Evolutionary conservation across 2,113 vertebrate genomes (phyloP), one percentile per base, ranked within the genome.

Genomic region (Lota lota): DNA sequence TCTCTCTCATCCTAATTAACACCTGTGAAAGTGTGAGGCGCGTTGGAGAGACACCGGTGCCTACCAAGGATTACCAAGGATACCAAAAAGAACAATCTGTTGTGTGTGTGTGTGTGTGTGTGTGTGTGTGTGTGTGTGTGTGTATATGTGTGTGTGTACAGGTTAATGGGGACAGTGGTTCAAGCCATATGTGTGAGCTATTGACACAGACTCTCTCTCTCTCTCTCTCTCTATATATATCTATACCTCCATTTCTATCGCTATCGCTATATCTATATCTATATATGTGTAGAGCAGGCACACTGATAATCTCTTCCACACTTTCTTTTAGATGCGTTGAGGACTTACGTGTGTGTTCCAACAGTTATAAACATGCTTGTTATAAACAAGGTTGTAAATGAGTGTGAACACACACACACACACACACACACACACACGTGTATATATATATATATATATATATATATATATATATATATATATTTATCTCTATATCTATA

Each of bases 1-100:
- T 33, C 28, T 33, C 56, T 62, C 61, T 8, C 58, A 24, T 56
- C 63, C 74, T 80, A 88, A 89, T 92, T 87, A 91, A 77, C 91
- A 83, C 88, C 3, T 89, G 76, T 40, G 67, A 79, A 59, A 71
- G 65, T 10, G 69, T 64, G 64, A 28, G 36, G 1, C 22, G 66
- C 0, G 4, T 69, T 64, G 22, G n/a, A 28, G 15, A 75, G 40
- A 67, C 62, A 70, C 50, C 12, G 28, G 19, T 17, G n/a, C 28
- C 51, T 22, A 54, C 54, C 51, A 65, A 17, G 66, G 61, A 63
- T 69, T 57, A 57, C 64, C 63, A n/a, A 54, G 18, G n/a, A 71
- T n/a, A n/a, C n/a, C n/a, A n/a, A n/a, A 6, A 33, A 33, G 69
- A 36, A 61, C 72, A 68, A 65, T 77, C 71, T 33, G 18, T 20